phyloP scores from a whole-genome alignment of 2,888 invertebrate species.

The Steinernema hermaphroditum region DNA sequence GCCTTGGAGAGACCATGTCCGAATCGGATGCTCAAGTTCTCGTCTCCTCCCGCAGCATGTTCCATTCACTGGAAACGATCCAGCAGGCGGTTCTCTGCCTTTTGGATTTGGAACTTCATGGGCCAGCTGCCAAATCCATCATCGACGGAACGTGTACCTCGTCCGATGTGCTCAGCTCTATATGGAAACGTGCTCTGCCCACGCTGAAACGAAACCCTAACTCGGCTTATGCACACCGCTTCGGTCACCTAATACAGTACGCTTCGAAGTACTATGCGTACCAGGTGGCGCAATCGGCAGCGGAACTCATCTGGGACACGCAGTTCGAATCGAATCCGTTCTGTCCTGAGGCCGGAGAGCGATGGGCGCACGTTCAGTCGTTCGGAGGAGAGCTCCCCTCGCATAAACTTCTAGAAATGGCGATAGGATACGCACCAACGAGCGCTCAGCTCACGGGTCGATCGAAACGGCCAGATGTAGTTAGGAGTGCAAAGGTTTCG shows the following conservation, averaged over 20 bases:
- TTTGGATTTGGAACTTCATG: constrained; percentile 65
- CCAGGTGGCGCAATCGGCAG: constrained; percentile 77
- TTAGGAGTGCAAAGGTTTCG: not conserved
- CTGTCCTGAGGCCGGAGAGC: constrained; percentile 48
- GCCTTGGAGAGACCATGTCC: constrained; percentile 73
- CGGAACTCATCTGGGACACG: constrained; percentile 59
- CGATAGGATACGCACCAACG: constrained; percentile 52
- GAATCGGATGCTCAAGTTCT: constrained; percentile 79
- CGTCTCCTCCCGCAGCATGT: constrained; percentile 83
- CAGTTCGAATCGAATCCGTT: constrained; percentile 57
- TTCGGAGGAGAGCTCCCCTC: constrained; percentile 63
- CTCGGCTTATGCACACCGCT: constrained; percentile 71
- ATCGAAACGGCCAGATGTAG: not conserved
- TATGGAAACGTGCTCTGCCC: constrained; percentile 54
- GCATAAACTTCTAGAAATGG: constrained; percentile 50
- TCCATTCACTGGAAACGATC: constrained; percentile 69
- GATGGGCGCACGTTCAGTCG: constrained; percentile 63
- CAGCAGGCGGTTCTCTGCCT: constrained; percentile 52
- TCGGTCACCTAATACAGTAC: constrained; percentile 94
- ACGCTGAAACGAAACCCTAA: constrained; percentile 45
- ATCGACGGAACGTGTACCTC: constrained; percentile 49
- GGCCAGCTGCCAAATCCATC: constrained; percentile 43
- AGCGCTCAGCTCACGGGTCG: constrained; percentile 43
- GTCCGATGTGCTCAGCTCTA: constrained; percentile 49
- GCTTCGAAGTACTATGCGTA: constrained; percentile 98